Base-by-base conservation (phyloP, 2,113 vertebrate species). In the Sardina pilchardus region DNA sequence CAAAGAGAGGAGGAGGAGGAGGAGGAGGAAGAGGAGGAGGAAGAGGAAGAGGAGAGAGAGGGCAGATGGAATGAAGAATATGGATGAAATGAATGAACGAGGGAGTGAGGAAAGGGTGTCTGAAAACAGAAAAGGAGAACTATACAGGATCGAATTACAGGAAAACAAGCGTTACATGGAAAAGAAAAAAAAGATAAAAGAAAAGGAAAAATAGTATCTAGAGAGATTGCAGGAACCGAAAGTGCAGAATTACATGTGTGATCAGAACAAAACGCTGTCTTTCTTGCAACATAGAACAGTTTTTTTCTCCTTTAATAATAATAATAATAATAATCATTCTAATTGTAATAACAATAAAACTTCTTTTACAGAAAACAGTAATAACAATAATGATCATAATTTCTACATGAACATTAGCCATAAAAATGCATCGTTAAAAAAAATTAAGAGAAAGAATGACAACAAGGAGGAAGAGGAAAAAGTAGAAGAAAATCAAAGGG, bases 351-450 rank as follows among this genome's bases (percentile, higher is more conserved):
- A 95, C 89, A 93, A 95, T 95, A 94, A 95, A 95, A 93, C 90
- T 90, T 95, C 88, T 94, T 92, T 93, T 92, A 95, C 93, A 93
- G 93, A 92, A 94, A 94, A 94, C 92, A 91, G 89, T 91, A 93
- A 93, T 90, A 94, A 94, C 91, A 94, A 91, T 89, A 92, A 93
- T 89, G 94, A 91, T 93, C 94, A 94, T 92, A 93, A 93, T 95
- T 96, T 95, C 96, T 96, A 96, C 94, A 83, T 92, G 94, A 96
- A 96, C 94, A 90, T 95, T 92, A 96, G 92, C 92, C 90, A 91
- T 94, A 96, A 94, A 93, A 91, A 91, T 86, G 91, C 93, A 89
- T 90, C 84, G 84, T 89, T 83, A 90, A 94, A 91, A 90, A 48
- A 81, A 90, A 88, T 78, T 10, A 34, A 78, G 71, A 78, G 71